A percentile compares a stretch with the other conserved stretches of the same genome.
Evolutionary conservation across 2,888 invertebrate species (phyloP).

Genomic region (Drosophila monieri): DNA sequence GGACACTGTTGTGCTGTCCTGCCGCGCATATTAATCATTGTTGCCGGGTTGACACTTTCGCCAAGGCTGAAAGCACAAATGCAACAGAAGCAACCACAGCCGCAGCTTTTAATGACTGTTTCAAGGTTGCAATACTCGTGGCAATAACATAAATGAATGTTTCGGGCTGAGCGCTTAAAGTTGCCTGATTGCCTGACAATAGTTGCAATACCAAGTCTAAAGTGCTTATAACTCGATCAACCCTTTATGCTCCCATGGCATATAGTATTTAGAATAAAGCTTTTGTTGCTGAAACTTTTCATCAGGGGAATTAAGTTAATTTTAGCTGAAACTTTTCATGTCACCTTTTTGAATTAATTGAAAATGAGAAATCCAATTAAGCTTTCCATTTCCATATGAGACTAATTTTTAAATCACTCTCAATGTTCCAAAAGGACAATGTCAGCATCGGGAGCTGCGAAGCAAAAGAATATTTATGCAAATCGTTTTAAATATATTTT

Average conservation of each 20-base stretch:
- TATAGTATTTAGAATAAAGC: not conserved
- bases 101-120: slow-evolving; percentile 46
- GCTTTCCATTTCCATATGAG: not conserved
- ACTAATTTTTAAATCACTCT: not conserved
- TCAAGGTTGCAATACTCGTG: slow-evolving; percentile 22
- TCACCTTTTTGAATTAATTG: no score
- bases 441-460: no score
- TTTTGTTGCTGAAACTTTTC: not conserved
- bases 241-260: not conserved
- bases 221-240: slow-evolving; percentile 5
- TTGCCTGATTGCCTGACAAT: not conserved
- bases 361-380: no score
- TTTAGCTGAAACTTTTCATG: no score
- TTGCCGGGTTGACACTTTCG: slow-evolving; percentile 41
- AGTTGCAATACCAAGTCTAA: not conserved
- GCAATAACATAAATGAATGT: slow-evolving; percentile 30
- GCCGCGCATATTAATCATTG: slow-evolving; percentile 74
- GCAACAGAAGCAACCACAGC: slow-evolving; percentile 38
- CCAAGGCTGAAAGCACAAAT: slow-evolving; percentile 51
- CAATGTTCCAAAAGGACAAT: not conserved
- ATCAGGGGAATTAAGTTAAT: no score
- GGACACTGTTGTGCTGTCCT: slow-evolving; percentile 45
- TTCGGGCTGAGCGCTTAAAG: slow-evolving; percentile 11
- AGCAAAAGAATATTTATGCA: slow-evolving; percentile 6
- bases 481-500: slow-evolving; percentile 1